Evolutionary conservation across 2,888 invertebrate genomes (phyloP), one percentile per base, ranked within the genome.

Genomic region (Cantharis flavilabris): DNA sequence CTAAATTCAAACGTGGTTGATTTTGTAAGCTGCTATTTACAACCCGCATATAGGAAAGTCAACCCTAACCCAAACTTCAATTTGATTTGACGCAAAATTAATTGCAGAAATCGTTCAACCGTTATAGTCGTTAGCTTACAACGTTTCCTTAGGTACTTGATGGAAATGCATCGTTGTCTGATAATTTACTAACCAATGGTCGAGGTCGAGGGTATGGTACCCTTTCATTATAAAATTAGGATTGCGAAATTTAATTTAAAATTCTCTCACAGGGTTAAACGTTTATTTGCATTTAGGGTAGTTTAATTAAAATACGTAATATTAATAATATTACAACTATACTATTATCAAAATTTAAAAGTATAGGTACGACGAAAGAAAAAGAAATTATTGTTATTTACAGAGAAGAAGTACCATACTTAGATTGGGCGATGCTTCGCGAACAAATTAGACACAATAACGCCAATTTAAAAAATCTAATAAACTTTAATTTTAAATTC

Each of bases 21-120:
- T 73, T 71, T 75, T 30, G 65, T 64, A 73, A 73, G 73, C 73
- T 71, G 18, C 63, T 63, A 69, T 26, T 73, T 73, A 63, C 72
- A 67, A 67, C 72, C 72, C 72, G 67, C 72, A 72, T 72, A 67
- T 62, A 67, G 49, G 62, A 73, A 73, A 73, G 70, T 73, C 73
- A 30, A 73, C 73, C 73, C 73, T 69, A 71, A 73, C 74, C 75
- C 74, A 70, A 75, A 77, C 72, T 75, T 77, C 78, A 75, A 73
- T 78, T 78, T 76, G 75, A 78, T 76, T 78, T 75, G 75, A 75
- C 73, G 78, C 73, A 72, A 72, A 78, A 78, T 75, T 78, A 78
- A 78, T 75, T 78, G 78, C 67, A 70, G 72, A 75, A 78, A 78
- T 75, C 73, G 69, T 63, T 75, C 73, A 75, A 71, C 72, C 78